Evolutionary conservation across 2,797 vertebrate genomes (phyloP), one percentile per base, ranked within the genome.

Genomic region (Rhyacichthys aspro): DNA sequence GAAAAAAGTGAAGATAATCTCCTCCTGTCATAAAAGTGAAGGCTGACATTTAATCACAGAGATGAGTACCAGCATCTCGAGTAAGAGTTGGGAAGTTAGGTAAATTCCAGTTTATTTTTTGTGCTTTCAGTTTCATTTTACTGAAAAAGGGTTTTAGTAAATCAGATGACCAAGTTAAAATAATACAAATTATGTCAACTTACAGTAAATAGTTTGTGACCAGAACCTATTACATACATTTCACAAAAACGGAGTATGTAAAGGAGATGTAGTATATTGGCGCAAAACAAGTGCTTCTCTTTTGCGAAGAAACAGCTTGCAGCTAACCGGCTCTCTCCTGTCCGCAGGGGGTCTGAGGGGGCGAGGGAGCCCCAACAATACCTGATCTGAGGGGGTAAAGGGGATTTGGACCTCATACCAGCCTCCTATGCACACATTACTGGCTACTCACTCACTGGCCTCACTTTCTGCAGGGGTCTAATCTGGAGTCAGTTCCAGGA

Each of bases 301-400:
- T 55, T 54, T 70, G 59, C 70, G 49, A 76, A 77, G 59, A 79
- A 86, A 83, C 12, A 37, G 28, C 70, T 83, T 84, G 72, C 43
- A 69, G 49, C 54, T 57, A 55, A 60, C 71, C 18, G 19, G 39
- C 63, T 76, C 70, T 72, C 56, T 66, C 53, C 47, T 63, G 74
- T 78, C 82, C 75, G 75, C 83, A 74, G 80, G 79, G 80, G 79
- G 62, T 82, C 75, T 78, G 69, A 59, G 67, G 75, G 77, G 76
- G 42, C 57, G 63, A 84, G 38, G 57, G 76, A 80, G 77, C 76
- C 78, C 70, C 72, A 74, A 88, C 82, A 90, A 89, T 84, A 82
- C 80, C 76, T 70, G 68, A 70, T 68, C 64, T 47, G 12, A 9
- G 67, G 81, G 72, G 69, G 62, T 55, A 8, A 0, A 15, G 54